Conservation (phyloP, 1,140 invertebrate species). For the Ceratoteleas bidentatus region DNA sequence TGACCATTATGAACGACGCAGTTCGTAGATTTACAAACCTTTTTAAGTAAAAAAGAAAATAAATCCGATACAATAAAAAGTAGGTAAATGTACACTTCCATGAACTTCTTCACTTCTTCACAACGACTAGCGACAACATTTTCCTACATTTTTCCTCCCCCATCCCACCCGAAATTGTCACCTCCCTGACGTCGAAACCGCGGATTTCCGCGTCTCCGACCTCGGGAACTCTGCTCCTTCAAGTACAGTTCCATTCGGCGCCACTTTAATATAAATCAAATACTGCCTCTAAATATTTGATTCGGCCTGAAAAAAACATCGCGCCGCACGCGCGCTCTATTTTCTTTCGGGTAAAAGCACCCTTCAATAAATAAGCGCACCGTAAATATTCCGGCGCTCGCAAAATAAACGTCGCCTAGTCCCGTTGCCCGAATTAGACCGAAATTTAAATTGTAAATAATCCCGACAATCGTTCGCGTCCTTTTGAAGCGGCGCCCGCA, state of each 20-base stretch:
- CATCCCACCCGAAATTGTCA: slow-evolving; percentile 4
- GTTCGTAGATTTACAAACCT: too few relatives aligned
- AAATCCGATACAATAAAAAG: too few relatives aligned
- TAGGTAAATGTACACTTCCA: too few relatives aligned
- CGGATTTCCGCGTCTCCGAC: too few relatives aligned
- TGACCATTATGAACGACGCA: too few relatives aligned
- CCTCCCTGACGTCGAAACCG: too few relatives aligned
- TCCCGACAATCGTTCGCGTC: slow-evolving; percentile 41
- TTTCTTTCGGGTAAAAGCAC: slow-evolving; percentile 53
- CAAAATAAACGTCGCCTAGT: slow-evolving; percentile 13
- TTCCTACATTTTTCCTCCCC: background rate
- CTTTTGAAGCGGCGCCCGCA: slow-evolving; percentile 16
- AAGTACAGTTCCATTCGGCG: slow-evolving; percentile 29
- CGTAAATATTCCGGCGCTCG: slow-evolving; percentile 31
- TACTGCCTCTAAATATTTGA: slow-evolving; percentile 50
- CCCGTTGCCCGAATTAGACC: slow-evolving; percentile 42
- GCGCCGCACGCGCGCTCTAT: slow-evolving; percentile 36
- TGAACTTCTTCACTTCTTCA: too few relatives aligned
- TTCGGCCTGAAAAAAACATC: slow-evolving; percentile 52
- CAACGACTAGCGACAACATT: slow-evolving; percentile 25
- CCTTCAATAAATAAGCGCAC: slow-evolving; percentile 60
- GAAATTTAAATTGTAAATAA: slow-evolving; percentile 61
- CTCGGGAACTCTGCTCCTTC: too few relatives aligned
- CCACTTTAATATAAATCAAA: slow-evolving; percentile 54
- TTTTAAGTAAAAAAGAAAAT: too few relatives aligned